phyloP scores from a whole-genome alignment of 2,113 vertebrate species.

The Cottus gobio region DNA sequence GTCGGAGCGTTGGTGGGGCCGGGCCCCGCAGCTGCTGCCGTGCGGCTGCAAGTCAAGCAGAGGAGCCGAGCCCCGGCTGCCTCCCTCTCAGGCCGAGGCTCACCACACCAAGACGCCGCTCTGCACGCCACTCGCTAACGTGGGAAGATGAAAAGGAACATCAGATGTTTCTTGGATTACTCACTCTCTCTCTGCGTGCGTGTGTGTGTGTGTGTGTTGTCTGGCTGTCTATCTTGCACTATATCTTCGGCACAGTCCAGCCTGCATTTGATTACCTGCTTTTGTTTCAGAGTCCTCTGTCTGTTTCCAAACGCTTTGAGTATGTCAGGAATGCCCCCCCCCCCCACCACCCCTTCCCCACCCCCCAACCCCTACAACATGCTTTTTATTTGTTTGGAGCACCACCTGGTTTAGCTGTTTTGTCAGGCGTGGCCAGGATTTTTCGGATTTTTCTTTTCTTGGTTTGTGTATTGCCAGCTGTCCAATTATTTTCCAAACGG shows the following conservation, averaged over 20 bases:
- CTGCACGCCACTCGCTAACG: constrained; percentile 54
- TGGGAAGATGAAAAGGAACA: constrained; percentile 75
- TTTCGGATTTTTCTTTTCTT: constrained; percentile 35
- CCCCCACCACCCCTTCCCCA: background rate
- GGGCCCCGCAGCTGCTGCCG: constrained; percentile 71
- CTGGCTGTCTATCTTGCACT: constrained; percentile 35
- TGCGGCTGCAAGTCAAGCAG: constrained; percentile 71
- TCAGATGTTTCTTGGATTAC: constrained; percentile 75
- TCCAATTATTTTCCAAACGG: constrained; percentile 20
- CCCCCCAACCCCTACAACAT: constrained; percentile 17
- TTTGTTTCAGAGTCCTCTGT: constrained; percentile 37
- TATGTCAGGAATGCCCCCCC: constrained; percentile 67
- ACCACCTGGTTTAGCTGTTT: constrained; percentile 76
- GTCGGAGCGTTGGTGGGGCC: constrained; percentile 57
- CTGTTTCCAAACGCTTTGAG: constrained; percentile 51
- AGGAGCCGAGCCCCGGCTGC: constrained; percentile 52
- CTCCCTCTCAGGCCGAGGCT: constrained; percentile 61
- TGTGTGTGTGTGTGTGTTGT: constrained; percentile 12
- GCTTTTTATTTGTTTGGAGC: constrained; percentile 66
- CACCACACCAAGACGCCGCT: constrained; percentile 68
- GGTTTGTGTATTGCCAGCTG: constrained; percentile 36
- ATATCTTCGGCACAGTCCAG: constrained; percentile 36
- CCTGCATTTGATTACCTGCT: constrained; percentile 66
- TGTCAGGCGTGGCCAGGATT: constrained; percentile 40
- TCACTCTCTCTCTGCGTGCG: constrained; percentile 42